Conservation (phyloP, 1,140 invertebrate genomes). For the Sycophila sp. region DNA sequence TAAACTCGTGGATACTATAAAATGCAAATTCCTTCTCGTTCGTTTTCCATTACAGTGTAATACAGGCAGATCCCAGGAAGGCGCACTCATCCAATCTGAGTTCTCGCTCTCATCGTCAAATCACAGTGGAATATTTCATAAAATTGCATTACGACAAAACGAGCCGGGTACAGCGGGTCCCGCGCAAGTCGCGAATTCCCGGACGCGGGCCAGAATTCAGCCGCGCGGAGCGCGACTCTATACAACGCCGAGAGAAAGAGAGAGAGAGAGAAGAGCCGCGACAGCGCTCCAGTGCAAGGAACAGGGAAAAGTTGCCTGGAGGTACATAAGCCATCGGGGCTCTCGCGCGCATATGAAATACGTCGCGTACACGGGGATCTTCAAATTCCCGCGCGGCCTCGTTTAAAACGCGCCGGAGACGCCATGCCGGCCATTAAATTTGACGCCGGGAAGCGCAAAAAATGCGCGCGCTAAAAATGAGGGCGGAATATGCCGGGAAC, state of each 20-base stretch:
- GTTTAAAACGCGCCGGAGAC: not conserved
- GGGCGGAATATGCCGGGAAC: too few relatives aligned
- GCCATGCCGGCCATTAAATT: slow-evolving; percentile 52
- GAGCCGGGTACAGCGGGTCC: not conserved
- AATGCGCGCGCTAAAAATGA: too few relatives aligned
- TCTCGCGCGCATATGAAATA: slow-evolving; percentile 1
- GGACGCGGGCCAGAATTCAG: not conserved
- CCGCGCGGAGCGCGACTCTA: too few relatives aligned
- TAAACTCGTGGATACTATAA: too few relatives aligned
- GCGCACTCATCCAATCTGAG: too few relatives aligned
- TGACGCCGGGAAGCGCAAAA: slow-evolving; percentile 38
- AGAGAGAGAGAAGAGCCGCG: not conserved
- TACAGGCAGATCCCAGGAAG: too few relatives aligned
- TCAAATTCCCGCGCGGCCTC: slow-evolving; percentile 30
- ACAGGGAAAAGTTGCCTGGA: slow-evolving; percentile 2
- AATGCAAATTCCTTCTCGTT: too few relatives aligned
- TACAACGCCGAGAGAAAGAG: not conserved
- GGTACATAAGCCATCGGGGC: not conserved
- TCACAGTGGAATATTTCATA: not conserved
- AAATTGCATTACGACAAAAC: not conserved
- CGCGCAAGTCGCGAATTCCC: not conserved
- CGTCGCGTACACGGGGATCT: slow-evolving; percentile 33
- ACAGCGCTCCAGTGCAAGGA: too few relatives aligned
- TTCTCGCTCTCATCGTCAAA: not conserved
- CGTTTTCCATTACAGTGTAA: too few relatives aligned